Evolutionary conservation across 2,888 invertebrate genomes (phyloP).

Genomic region (Adela reaumurella): DNA sequence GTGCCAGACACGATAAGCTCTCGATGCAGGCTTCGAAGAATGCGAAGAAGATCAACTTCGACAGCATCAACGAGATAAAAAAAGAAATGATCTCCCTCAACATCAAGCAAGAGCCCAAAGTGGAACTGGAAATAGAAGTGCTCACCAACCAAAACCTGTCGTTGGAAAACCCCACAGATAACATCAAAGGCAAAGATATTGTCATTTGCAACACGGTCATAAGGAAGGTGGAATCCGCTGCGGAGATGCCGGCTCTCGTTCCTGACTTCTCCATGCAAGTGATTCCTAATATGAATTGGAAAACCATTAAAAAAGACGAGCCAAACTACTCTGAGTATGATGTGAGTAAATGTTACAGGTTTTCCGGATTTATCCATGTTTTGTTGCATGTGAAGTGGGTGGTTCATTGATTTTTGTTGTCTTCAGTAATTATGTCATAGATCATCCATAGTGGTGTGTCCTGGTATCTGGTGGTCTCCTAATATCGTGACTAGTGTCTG

Average conservation of each 20-base stretch:
- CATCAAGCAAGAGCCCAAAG: constrained; percentile 39
- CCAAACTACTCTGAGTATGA: constrained; percentile 20
- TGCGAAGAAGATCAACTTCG: constrained; percentile 46
- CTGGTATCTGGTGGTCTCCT: no score
- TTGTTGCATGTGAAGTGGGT: no score
- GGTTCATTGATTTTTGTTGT: no score
- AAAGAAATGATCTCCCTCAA: constrained; percentile 41
- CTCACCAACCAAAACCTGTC: constrained; percentile 16
- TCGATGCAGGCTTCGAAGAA: constrained; percentile 35
- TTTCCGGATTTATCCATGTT: background rate
- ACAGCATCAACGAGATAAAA: constrained; percentile 46
- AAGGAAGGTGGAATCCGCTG: constrained; percentile 36
- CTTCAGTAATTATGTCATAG: no score
- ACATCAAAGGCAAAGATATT: constrained; percentile 33
- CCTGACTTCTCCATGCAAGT: background rate
- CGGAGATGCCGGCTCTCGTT: constrained; percentile 10
- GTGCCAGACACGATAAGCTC: constrained; percentile 25
- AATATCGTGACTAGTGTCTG: no score
- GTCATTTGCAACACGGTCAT: constrained; percentile 47
- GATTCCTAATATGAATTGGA: constrained; percentile 29
- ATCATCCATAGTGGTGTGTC: no score
- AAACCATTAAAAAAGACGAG: constrained; percentile 18
- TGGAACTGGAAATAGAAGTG: constrained; percentile 44
- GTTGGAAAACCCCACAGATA: constrained; percentile 21
- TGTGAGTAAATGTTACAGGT: constrained; percentile 16